phyloP scores from a whole-genome alignment of 2,113 vertebrate genomes.

The Nesoenas mayeri region DNA sequence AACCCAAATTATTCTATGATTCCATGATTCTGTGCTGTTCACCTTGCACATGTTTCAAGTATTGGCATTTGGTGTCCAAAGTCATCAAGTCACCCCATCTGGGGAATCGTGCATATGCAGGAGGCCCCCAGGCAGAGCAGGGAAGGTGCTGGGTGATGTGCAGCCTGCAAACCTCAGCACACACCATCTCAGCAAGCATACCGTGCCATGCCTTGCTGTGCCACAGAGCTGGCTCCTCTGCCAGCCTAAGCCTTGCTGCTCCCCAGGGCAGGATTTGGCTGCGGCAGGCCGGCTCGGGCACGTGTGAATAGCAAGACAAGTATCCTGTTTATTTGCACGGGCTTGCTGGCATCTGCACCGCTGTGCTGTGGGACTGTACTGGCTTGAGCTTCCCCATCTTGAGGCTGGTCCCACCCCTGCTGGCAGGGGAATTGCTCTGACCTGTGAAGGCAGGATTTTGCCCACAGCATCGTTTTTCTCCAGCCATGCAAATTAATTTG shows the following conservation, averaged over 20 bases:
- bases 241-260: rapidly evolving
- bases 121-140: background rate
- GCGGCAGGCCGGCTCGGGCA: background rate
- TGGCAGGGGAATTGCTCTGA: background rate
- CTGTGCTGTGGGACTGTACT: background rate
- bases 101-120: rapidly evolving
- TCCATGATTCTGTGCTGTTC: background rate
- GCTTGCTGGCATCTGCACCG: background rate
- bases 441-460: slow-evolving; percentile 37
- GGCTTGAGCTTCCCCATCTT: background rate
- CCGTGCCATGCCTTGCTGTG: rapidly evolving
- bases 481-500: slow-evolving; percentile 22
- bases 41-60: background rate
- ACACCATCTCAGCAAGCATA: rapidly evolving
- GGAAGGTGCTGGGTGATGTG: background rate
- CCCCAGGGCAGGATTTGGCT: slow-evolving; percentile 1
- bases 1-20: too few species aligned
- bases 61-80: background rate
- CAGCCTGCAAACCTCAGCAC: background rate
- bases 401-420: background rate
- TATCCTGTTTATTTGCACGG: background rate
- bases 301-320: background rate
- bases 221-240: rapidly evolving
- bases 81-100: background rate
- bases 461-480: background rate